These are phyloP conservation scores for Peromyscus polionotus DNA, from an alignment of 2,113 vertebrate genomes.

Conservation along the genomic window DNA sequence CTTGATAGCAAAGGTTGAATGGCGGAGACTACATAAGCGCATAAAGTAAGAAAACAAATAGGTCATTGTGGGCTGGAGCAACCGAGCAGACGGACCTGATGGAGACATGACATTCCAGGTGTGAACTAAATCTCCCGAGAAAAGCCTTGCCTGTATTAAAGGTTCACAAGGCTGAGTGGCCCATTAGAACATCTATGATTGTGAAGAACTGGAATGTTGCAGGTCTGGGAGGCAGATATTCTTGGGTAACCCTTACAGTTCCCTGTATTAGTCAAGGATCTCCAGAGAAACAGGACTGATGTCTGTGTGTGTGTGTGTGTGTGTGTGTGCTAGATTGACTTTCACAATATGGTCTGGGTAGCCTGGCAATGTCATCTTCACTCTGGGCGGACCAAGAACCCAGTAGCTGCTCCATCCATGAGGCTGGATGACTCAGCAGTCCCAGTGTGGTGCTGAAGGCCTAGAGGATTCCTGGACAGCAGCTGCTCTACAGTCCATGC, in stretches of 20 bases:
- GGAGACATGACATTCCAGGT: neutral
- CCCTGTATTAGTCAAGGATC: neutral
- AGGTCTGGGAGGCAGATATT: neutral
- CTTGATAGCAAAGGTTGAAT: neutral
- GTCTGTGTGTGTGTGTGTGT: neutral
- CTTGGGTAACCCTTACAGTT: neutral
- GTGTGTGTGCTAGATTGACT: neutral
- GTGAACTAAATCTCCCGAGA: neutral
- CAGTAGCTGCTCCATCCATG: neutral
- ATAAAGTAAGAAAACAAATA: neutral
- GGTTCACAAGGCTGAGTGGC: neutral
- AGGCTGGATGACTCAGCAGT: neutral
- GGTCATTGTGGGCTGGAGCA: neutral
- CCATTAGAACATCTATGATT: neutral
- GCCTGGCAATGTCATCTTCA: neutral
- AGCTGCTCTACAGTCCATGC: neutral
- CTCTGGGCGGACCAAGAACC: neutral
- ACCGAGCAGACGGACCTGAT: neutral
- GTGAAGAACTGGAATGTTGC: neutral
- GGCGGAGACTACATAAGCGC: neutral
- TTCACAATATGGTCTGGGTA: neutral
- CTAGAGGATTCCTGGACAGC: neutral
- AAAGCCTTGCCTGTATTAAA: neutral
- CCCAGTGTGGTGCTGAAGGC: too few relatives aligned
- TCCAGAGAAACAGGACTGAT: neutral